A percentile compares a stretch with the other conserved stretches of the same genome.
These are phyloP conservation scores for Eupleurogrammus muticus DNA, from an alignment of 2,797 vertebrate species.

Conservation along the genomic window DNA sequence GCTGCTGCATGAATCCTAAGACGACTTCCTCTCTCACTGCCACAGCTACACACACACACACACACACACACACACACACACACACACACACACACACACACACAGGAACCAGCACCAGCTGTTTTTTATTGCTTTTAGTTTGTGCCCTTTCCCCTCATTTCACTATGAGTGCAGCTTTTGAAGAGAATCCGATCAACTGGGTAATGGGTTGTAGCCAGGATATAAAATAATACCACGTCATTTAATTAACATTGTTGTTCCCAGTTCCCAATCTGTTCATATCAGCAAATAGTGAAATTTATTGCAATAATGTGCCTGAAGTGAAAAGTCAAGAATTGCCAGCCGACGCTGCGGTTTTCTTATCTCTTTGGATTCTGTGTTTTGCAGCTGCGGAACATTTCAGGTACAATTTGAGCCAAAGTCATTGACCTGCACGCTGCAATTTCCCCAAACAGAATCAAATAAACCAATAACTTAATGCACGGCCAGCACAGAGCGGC, in stretches of 20 bases:
- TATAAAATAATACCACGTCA: no score
- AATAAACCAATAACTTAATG: neutral
- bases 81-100: slow-evolving; percentile 29
- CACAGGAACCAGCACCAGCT: slow-evolving; percentile 55
- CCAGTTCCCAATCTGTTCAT: neutral
- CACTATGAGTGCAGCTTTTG: slow-evolving; percentile 18
- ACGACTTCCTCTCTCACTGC: slow-evolving; percentile 71
- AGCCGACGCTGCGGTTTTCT: neutral
- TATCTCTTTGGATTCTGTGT: neutral
- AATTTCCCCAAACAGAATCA: neutral
- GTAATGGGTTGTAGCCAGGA: slow-evolving; percentile 14
- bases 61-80: slow-evolving; percentile 34
- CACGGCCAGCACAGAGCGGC: neutral
- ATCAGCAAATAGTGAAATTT: neutral
- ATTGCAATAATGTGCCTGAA: neutral
- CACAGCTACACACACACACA: slow-evolving; percentile 31
- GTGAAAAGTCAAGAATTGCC: neutral
- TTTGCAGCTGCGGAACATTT: neutral
- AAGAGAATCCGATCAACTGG: slow-evolving; percentile 13
- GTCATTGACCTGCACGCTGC: no score
- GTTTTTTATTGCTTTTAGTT: slow-evolving; percentile 58
- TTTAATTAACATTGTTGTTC: slow-evolving; percentile 13
- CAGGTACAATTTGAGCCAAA: no score
- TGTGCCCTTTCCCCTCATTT: slow-evolving; percentile 61
- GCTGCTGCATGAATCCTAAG: slow-evolving; percentile 62